A percentile compares a stretch with the other conserved stretches of the same genome.
Conservation (phyloP, 2,888 invertebrate species). For the Baronia brevicornis region DNA sequence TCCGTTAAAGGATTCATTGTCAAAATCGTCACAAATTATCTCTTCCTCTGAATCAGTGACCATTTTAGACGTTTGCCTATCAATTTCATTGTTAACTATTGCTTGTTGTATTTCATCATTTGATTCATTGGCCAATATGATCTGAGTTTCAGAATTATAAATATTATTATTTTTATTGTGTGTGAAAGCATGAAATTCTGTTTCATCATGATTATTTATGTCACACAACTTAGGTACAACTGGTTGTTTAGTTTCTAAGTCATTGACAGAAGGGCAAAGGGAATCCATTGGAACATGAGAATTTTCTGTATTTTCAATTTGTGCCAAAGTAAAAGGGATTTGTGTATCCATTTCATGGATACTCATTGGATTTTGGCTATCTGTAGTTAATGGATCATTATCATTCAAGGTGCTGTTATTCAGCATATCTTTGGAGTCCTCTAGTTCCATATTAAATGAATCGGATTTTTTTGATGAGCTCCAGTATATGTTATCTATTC, state of each 20-base stretch:
- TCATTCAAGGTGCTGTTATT: too few relatives aligned
- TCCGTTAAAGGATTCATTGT: constrained; percentile 32
- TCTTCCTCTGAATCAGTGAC: constrained; percentile 42
- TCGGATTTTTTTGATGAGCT: constrained; percentile 49
- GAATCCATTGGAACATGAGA: constrained; percentile 26
- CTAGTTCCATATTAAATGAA: constrained; percentile 34
- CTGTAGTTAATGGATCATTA: too few relatives aligned
- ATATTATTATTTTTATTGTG: constrained; percentile 35
- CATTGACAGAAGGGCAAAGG: constrained; percentile 7
- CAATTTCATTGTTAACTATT: constrained; percentile 14
- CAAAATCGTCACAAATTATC: constrained; percentile 49
- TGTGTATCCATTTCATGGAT: constrained; percentile 47
- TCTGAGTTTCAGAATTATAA: constrained; percentile 25
- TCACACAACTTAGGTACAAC: constrained; percentile 37
- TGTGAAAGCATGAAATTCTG: constrained; percentile 39
- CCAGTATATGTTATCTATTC: constrained; percentile 48
- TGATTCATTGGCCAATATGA: constrained; percentile 3
- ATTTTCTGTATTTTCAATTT: constrained; percentile 32
- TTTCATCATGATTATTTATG: constrained; percentile 38
- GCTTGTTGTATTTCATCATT: constrained; percentile 3
- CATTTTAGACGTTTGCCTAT: constrained; percentile 20
- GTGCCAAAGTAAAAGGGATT: constrained; percentile 22
- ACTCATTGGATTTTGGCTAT: too few relatives aligned
- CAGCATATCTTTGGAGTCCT: constrained; percentile 34
- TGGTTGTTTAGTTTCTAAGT: constrained; percentile 26